These are phyloP conservation scores for Zosterops borbonicus DNA, from an alignment of 2,113 vertebrate genomes.

Conservation along the genomic window DNA sequence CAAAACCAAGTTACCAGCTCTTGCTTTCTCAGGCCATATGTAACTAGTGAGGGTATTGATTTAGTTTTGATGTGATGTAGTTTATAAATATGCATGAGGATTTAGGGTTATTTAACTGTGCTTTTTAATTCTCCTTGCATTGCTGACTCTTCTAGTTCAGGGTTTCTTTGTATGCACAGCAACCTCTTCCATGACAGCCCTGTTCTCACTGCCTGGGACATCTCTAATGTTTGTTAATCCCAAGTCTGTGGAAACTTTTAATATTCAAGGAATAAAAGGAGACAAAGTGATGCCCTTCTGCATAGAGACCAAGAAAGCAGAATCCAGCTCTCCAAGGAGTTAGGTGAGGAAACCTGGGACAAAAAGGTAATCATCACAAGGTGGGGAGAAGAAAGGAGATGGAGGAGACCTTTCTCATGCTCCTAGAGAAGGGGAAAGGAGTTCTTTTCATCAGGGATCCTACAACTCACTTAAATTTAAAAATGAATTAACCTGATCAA, in stretches of 20 bases:
- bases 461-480: background rate
- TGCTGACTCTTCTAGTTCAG: constrained; percentile 67
- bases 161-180: constrained; percentile 67
- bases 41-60: constrained; percentile 71
- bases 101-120: constrained; percentile 70
- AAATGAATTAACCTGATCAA: background rate
- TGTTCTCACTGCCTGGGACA: constrained; percentile 53
- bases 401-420: background rate
- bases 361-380: background rate
- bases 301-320: background rate
- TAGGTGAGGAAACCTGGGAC: background rate
- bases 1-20: constrained; percentile 6
- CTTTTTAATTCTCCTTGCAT: constrained; percentile 75
- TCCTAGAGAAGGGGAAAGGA: background rate
- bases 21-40: constrained; percentile 13
- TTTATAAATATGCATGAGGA: constrained; percentile 81
- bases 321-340: background rate
- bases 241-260: background rate
- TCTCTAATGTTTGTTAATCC: constrained; percentile 50
- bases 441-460: background rate
- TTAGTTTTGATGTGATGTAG: constrained; percentile 60
- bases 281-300: background rate
- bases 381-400: background rate
- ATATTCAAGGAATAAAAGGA: background rate
- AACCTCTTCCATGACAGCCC: constrained; percentile 36